Evolutionary conservation across 2,797 vertebrate genomes (phyloP), one percentile per base, ranked within the genome.

Genomic region (Poecilia picta): DNA sequence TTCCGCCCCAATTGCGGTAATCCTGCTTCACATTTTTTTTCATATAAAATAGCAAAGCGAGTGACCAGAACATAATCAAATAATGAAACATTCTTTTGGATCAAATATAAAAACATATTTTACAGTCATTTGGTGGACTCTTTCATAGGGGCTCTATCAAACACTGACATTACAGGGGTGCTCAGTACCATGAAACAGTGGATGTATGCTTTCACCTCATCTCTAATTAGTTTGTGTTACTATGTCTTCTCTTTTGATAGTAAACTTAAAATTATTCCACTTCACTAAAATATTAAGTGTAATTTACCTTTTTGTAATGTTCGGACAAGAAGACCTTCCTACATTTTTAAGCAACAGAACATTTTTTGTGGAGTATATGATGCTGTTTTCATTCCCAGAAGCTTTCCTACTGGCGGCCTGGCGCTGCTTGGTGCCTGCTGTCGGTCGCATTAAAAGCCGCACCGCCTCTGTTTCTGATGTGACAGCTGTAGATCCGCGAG

Each of bases 401-500:
- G 28, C 28, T 62, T 8, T 64, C 31, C 31, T 64, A 31, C 59
- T 0, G 15, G 59, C 59, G 10, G 59, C 59, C 59, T 66, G 36
- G 64, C 20, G 36, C 62, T 39, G 18, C 20, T 6, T n/a, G 66
- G 36, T 25, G 23, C 66, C 39, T 43, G 66, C 7, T 43, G 66
- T 43, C 77, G 89, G 90, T 75, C 86, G 77, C 87, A 89, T 89
- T 87, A 88, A 85, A 92, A 88, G 81, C 91, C 89, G 89, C 92
- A 90, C 88, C 85, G 73, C 86, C 62, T 73, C 53, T 75, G 25
- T 12, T 49, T 72, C 41, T 33, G 64, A 76, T 83, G 80, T 88
- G 90, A 93, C 91, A 93, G 89, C 89, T 91, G 91, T 85, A 85
- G 85, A 85, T 89, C 84, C 66, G 81, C 4, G 80, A 85, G 82